phyloP scores from a whole-genome alignment of 1,140 invertebrate genomes.

The Solen grandis region DNA sequence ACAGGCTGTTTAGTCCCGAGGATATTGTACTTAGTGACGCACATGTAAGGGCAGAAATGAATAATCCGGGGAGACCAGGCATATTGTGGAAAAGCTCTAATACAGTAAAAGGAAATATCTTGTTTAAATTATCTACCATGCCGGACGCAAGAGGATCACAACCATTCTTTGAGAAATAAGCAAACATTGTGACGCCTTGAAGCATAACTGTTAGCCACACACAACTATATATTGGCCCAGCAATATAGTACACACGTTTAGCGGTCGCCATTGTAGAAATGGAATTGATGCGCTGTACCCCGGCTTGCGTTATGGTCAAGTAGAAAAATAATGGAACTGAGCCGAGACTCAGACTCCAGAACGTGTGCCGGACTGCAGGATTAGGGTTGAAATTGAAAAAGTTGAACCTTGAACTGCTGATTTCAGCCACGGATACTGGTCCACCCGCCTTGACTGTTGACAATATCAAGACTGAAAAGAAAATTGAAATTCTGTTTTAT shows the following conservation, averaged over 20 bases:
- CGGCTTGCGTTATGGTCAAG: no score
- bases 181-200: conserved; percentile 20
- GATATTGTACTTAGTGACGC: conserved; percentile 32
- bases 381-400: no score
- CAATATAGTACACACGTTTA: conserved; percentile 9
- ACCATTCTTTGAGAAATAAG: conserved; percentile 1
- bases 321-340: conserved; percentile 1
- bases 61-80: conserved; percentile 12
- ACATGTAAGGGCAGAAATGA: conserved; percentile 17
- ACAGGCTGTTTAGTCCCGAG: conserved; percentile 32
- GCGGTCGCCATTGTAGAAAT: background rate
- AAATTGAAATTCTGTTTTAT: no score
- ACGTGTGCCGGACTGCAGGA: conserved; percentile 22
- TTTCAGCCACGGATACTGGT: background rate
- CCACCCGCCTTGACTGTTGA: background rate
- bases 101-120: conserved; percentile 30
- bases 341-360: conserved; percentile 21
- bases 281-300: conserved; percentile 21
- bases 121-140: conserved; percentile 6
- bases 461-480: background rate
- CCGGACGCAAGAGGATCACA: conserved; percentile 26
- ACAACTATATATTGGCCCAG: conserved; percentile 1
- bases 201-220: conserved; percentile 5
- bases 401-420: background rate
- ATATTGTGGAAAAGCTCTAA: conserved; percentile 20